These are phyloP conservation scores for Lordiphosa stackelbergi DNA, from an alignment of 1,140 invertebrate species.

Conservation along the genomic window DNA sequence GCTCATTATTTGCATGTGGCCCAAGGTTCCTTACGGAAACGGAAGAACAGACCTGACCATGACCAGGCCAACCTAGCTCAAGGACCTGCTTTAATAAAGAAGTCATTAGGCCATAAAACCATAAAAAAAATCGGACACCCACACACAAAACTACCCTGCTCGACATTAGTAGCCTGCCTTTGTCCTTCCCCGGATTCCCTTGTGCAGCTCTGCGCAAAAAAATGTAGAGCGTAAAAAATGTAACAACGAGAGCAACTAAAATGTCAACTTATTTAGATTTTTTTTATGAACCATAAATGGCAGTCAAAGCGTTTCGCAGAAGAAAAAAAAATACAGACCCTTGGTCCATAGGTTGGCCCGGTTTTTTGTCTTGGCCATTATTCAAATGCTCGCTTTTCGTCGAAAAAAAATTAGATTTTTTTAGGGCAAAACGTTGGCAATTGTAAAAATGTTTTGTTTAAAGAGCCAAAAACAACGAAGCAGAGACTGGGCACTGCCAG, in stretches of 20 bases:
- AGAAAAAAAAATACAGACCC: constrained; percentile 26
- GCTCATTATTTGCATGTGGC: constrained; percentile 45
- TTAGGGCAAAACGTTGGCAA: constrained; percentile 47
- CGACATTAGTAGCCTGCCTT: constrained; percentile 63
- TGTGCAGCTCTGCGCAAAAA: constrained; percentile 16
- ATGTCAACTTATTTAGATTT: constrained; percentile 59
- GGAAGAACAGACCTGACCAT: constrained; percentile 29
- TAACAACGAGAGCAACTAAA: constrained; percentile 67
- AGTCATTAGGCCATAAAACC: constrained; percentile 67
- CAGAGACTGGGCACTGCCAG: neutral
- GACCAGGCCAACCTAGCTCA: constrained; percentile 15
- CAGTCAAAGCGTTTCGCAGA: constrained; percentile 29
- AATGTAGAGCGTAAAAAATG: constrained; percentile 74
- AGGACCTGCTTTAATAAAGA: constrained; percentile 71
- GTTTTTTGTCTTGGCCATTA: constrained; percentile 40
- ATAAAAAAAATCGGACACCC: constrained; percentile 41
- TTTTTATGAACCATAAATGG: constrained; percentile 37
- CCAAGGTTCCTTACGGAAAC: constrained; percentile 37
- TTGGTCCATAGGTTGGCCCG: constrained; percentile 29
- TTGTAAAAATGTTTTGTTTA: constrained; percentile 1
- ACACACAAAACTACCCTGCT: constrained; percentile 32
- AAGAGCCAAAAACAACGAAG: neutral
- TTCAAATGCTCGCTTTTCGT: constrained; percentile 46
- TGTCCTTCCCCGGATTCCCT: constrained; percentile 8
- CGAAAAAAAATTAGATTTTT: constrained; percentile 69